These are phyloP conservation scores for Ptilorrhoa leucosticta DNA, from an alignment of 2,113 vertebrate genomes.

Conservation along the genomic window DNA sequence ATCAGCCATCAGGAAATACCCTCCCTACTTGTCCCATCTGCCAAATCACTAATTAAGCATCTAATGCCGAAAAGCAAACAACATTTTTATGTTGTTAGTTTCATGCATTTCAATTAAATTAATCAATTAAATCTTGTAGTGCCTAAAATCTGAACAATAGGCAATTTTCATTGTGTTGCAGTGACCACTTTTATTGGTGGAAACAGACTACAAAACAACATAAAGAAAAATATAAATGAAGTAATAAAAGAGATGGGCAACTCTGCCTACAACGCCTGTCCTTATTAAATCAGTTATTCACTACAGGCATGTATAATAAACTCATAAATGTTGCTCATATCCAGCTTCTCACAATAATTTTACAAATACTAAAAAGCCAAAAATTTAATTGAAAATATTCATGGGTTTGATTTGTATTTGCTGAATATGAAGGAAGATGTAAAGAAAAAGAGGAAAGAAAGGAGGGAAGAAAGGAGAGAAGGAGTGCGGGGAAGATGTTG, in stretches of 20 bases:
- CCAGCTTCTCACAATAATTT: neutral
- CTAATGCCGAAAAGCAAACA: neutral
- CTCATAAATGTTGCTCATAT: neutral
- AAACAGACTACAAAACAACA: neutral
- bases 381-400: neutral
- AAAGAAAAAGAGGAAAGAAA: neutral
- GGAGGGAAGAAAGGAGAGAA: accelerated
- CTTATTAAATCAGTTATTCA: neutral
- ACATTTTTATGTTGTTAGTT: neutral
- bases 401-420: neutral
- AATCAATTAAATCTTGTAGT: neutral
- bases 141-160: neutral
- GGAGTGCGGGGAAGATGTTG: accelerated
- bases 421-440: neutral
- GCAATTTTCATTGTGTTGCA: neutral
- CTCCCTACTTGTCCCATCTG: constrained; percentile 9
- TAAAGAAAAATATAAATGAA: neutral
- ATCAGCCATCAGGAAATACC: constrained; percentile 28
- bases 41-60: constrained; percentile 24
- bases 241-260: neutral
- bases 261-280: neutral
- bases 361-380: neutral
- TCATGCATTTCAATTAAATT: neutral
- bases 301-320: accelerated
- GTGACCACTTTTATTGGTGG: neutral